phyloP scores from a whole-genome alignment of 2,797 vertebrate genomes.

The Benthosema pterotum region DNA sequence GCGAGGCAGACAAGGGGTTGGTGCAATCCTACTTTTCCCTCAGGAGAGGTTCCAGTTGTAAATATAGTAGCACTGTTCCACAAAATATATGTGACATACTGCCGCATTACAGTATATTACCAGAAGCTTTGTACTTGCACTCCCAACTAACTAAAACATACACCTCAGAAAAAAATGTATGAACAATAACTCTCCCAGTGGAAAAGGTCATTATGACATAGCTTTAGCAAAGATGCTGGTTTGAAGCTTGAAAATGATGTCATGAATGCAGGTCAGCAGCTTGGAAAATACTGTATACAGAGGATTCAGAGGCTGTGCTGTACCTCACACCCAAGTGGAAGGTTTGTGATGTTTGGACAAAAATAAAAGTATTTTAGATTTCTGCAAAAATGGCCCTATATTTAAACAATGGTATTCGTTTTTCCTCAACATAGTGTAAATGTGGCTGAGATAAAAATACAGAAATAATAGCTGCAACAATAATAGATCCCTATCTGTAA shows the following conservation, averaged over 20 bases:
- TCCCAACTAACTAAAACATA: not conserved
- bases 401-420: no score
- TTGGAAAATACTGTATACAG: not conserved
- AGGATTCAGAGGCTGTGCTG: no score
- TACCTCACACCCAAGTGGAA: no score
- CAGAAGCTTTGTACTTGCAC: not conserved
- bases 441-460: no score
- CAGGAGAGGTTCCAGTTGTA: not conserved
- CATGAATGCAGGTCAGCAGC: not conserved
- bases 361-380: no score
- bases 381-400: no score
- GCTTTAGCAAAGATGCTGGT: not conserved
- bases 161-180: not conserved
- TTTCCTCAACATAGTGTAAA: no score
- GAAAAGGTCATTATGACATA: constrained; percentile 7
- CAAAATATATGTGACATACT: constrained; percentile 2
- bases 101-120: not conserved
- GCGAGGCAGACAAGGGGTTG: not conserved
- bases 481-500: no score
- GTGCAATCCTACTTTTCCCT: not conserved
- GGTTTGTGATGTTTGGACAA: no score
- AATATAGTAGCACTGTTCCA: not conserved
- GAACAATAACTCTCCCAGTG: not conserved
- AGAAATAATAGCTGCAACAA: no score
- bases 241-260: no score